These are phyloP conservation scores for Micrastur ruficollis DNA, from an alignment of 2,797 vertebrate genomes.

Conservation along the genomic window DNA sequence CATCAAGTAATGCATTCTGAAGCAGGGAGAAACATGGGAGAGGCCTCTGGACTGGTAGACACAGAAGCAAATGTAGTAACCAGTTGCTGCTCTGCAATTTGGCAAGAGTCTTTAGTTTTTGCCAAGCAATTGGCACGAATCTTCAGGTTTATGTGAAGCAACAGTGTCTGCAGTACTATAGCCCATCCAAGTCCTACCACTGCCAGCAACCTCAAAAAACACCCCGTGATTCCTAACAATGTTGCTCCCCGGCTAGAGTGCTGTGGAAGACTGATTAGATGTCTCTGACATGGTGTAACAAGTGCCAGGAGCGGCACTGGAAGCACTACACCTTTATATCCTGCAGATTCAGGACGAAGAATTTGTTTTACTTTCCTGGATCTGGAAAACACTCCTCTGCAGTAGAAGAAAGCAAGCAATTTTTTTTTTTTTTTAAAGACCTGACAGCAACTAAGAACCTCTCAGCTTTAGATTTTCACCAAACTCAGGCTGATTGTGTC, in stretches of 20 bases:
- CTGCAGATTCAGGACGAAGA: neutral
- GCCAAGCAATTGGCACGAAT: fast-evolving
- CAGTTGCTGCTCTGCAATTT: neutral
- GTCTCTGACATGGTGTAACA: neutral
- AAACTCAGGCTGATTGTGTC: neutral
- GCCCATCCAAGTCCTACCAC: neutral
- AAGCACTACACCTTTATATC: neutral
- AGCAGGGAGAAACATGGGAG: neutral
- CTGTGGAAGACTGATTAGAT: neutral
- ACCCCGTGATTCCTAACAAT: neutral
- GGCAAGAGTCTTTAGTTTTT: neutral
- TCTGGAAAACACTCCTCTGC: neutral
- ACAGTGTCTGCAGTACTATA: neutral
- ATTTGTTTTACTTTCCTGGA: neutral
- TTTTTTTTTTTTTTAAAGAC: neutral
- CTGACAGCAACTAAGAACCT: neutral
- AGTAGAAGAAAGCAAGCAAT: neutral
- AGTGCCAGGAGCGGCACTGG: neutral
- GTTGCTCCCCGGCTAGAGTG: neutral
- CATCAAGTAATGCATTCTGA: neutral
- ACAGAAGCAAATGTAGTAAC: neutral
- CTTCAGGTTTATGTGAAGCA: neutral
- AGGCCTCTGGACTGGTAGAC: neutral
- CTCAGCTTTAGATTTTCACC: neutral
- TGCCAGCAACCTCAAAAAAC: neutral